These are phyloP conservation scores for Neoarius graeffei DNA, from an alignment of 2,113 vertebrate species.

Conservation along the genomic window DNA sequence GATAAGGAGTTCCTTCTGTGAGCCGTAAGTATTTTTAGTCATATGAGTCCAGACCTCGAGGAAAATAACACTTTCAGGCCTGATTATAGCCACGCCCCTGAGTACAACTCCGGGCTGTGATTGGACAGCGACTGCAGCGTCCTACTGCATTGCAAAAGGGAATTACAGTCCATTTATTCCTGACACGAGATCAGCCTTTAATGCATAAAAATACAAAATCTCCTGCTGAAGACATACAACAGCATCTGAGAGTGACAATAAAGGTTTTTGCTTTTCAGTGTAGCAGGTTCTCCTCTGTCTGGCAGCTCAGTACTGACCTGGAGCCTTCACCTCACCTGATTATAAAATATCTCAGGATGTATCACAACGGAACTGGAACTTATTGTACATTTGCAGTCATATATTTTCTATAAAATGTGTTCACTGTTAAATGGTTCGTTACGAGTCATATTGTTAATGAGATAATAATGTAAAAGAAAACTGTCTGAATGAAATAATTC, in stretches of 20 bases:
- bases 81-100: background rate
- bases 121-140: background rate
- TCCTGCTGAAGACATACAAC: background rate
- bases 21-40: background rate
- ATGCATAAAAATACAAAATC: background rate
- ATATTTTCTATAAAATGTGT: no score
- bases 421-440: no score
- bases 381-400: no score
- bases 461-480: no score
- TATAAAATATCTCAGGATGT: background rate
- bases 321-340: background rate
- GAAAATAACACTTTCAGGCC: no score
- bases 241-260: background rate
- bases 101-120: background rate
- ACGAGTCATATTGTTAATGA: no score
- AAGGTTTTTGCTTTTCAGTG: background rate
- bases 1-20: background rate
- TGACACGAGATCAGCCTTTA: background rate
- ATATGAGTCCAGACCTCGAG: background rate
- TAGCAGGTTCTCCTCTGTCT: background rate
- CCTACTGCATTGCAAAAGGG: no score
- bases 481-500: background rate
- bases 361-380: background rate
- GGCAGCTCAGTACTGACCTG: background rate
- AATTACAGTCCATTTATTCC: background rate